Evolutionary conservation across 2,888 invertebrate genomes (phyloP).

Genomic region (Amphiduros pacificus): DNA sequence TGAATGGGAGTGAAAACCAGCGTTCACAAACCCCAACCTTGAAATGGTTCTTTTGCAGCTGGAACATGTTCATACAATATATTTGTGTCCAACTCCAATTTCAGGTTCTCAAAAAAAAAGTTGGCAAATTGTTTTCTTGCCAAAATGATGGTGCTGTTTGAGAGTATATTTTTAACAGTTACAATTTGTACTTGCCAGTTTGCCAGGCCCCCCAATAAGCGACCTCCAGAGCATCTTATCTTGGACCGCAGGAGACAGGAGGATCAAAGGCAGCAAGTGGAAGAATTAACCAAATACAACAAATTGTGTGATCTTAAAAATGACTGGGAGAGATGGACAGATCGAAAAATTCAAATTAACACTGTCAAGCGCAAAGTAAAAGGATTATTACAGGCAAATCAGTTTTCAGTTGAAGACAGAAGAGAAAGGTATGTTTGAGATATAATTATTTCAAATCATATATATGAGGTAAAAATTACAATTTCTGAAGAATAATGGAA

Average conservation of each 20-base stretch:
- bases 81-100: too few relatives aligned
- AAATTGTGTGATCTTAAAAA: slow-evolving; percentile 50
- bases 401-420: slow-evolving; percentile 50
- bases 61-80: too few relatives aligned
- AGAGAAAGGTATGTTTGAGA: slow-evolving; percentile 49
- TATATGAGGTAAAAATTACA: not conserved
- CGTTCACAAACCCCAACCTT: too few relatives aligned
- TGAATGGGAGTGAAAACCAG: too few relatives aligned
- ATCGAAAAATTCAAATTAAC: slow-evolving; percentile 48
- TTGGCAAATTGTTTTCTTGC: too few relatives aligned
- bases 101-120: too few relatives aligned
- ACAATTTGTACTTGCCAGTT: slow-evolving; percentile 39
- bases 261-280: slow-evolving; percentile 41
- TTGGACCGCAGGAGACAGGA: slow-evolving; percentile 48
- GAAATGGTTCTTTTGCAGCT: too few relatives aligned
- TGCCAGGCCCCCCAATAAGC: slow-evolving; percentile 47
- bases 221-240: slow-evolving; percentile 51
- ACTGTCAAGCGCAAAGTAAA: slow-evolving; percentile 47
- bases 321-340: slow-evolving; percentile 54
- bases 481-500: not conserved
- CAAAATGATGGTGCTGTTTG: too few relatives aligned
- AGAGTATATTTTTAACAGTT: too few relatives aligned
- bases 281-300: slow-evolving; percentile 44
- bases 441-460: not conserved
- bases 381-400: slow-evolving; percentile 40